Base-by-base conservation (phyloP, 2,113 vertebrate genomes). In the Salvelinus namaycush region DNA sequence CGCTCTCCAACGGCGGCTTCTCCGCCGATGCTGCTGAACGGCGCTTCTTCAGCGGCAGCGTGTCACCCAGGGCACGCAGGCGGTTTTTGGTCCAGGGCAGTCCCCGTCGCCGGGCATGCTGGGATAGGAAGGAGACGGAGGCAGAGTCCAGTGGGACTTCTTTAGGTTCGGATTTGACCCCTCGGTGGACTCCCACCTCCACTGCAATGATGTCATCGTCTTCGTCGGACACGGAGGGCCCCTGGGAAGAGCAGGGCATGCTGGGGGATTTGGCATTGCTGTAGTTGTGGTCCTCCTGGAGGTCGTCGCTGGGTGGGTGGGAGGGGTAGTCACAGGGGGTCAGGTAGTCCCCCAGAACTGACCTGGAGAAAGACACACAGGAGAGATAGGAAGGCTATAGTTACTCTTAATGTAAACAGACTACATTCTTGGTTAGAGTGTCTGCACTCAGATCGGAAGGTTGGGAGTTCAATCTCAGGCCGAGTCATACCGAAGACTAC, bases 41-140 rank as follows among this genome's bases (percentile, higher is more conserved):
- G 92, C 97, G 96, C 94, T 99, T 98, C 96, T 99, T 98, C 92
- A 99, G 95, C 83, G 97, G 97, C 93, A 98, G 96, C 39, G 96
- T 95, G 93, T 99, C 97, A 90, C 95, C 95, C 64, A 95, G 94
- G 81, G 94, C 93, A 92, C 93, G 92, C 29, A 83, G 88, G 88
- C 95, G 94, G 72, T 77, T 94, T 95, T 98, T 98, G 93, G 95
- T 94, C 92, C 96, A 94, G 90, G 96, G 94, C 91, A 96, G 93
- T 84, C 84, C 88, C 22, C 84, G 90, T 66, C 89, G 86, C 73
- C 69, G 87, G 83, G 89, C 66, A 76, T 96, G 96, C 94, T 96
- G 95, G 86, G 95, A 92, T 64, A 94, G 90, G 70, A 94, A 94
- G 81, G 94, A 90, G 24, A 94, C 92, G 70, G 93, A 92, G 77